Conservation (phyloP, 2,888 invertebrate genomes). For the Eurytoma adleriae region DNA sequence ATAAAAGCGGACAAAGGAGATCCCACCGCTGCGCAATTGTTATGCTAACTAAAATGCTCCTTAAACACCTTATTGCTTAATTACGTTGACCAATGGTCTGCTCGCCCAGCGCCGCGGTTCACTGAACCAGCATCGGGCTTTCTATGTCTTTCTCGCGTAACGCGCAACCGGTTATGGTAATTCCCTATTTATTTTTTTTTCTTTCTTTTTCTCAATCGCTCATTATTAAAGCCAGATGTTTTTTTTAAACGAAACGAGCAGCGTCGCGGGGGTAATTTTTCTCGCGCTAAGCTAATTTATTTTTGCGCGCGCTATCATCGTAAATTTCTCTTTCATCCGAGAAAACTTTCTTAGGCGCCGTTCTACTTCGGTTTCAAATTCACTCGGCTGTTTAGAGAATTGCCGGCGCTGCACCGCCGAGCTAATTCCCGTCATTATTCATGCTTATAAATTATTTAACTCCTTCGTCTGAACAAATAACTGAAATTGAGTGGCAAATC, state of each 20-base stretch:
- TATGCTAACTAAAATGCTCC: constrained; percentile 3
- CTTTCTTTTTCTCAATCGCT: neutral
- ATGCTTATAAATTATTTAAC: too few relatives aligned
- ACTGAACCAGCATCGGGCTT: constrained; percentile 41
- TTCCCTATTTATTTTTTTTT: constrained; percentile 23
- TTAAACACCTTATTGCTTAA: constrained; percentile 42
- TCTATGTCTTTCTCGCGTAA: constrained; percentile 37
- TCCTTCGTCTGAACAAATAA: too few relatives aligned
- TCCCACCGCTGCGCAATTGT: neutral
- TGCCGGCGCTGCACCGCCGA: neutral
- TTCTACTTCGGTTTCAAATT: constrained; percentile 38
- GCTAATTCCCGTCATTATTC: too few relatives aligned
- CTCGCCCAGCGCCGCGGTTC: constrained; percentile 16
- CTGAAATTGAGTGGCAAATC: too few relatives aligned
- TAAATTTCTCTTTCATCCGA: constrained; percentile 36
- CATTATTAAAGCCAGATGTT: neutral
- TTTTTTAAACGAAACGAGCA: neutral
- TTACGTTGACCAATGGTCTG: constrained; percentile 40
- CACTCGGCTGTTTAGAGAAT: constrained; percentile 13
- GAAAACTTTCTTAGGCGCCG: constrained; percentile 40
- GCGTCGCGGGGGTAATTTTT: neutral
- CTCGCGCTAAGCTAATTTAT: constrained; percentile 16
- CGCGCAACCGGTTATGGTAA: constrained; percentile 48
- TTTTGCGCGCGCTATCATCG: neutral
- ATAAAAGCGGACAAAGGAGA: neutral